Evolutionary conservation across 2,113 vertebrate species (phyloP).

Genomic region (Zootoca vivipara): DNA sequence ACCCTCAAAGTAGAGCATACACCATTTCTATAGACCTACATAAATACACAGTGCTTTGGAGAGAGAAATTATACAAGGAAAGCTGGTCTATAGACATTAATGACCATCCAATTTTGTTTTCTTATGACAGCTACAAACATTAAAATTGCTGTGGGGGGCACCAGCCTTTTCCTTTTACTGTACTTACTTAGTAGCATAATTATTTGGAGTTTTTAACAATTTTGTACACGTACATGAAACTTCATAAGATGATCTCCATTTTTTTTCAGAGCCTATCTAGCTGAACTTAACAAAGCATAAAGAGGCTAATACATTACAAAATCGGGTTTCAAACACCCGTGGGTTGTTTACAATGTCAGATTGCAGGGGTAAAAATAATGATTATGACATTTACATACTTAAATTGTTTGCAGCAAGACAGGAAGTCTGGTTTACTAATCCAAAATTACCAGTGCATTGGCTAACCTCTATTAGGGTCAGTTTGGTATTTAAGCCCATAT

Average conservation of each 20-base stretch:
- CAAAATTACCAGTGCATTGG: conserved; percentile 29
- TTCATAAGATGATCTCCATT: conserved; percentile 4
- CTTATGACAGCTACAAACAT: neutral
- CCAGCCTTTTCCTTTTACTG: neutral
- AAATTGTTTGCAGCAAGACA: neutral
- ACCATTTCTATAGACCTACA: neutral
- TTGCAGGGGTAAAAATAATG: neutral
- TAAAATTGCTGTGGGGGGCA: too few relatives aligned
- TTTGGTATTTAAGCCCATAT: neutral
- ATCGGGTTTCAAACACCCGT: neutral
- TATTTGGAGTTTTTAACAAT: conserved; percentile 27
- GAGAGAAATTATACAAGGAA: neutral
- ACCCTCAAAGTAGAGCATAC: neutral
- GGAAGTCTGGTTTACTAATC: conserved; percentile 12
- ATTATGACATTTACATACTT: neutral
- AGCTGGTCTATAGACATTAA: neutral
- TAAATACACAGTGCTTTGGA: neutral
- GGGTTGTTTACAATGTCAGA: neutral
- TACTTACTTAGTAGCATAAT: neutral
- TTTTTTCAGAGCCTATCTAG: neutral
- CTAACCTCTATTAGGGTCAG: neutral
- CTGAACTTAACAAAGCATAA: conserved; percentile 15
- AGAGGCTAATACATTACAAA: neutral
- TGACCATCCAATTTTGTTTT: neutral
- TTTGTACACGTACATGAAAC: conserved; percentile 10